A percentile compares a stretch with the other conserved stretches of the same genome.
phyloP scores from a whole-genome alignment of 2,888 invertebrate species.

The Xanthia icteritia region DNA sequence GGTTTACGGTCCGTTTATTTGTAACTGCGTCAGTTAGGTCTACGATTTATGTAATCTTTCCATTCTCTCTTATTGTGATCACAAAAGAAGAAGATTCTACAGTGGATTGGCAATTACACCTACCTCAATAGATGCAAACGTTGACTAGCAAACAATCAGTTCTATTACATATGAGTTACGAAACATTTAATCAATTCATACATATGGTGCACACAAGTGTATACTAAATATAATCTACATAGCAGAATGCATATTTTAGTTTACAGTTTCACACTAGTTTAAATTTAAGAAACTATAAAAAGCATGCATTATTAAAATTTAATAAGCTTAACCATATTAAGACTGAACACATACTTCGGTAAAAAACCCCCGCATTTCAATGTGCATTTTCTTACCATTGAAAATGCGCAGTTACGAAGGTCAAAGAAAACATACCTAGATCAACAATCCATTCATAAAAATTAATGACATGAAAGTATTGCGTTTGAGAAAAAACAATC shows the following conservation, averaged over 20 bases:
- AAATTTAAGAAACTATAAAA: neutral
- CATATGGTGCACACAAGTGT: neutral
- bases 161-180: conserved; percentile 2
- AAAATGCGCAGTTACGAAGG: conserved; percentile 25
- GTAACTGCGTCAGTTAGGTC: neutral
- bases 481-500: conserved; percentile 12
- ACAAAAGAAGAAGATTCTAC: neutral
- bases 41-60: neutral
- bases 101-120: neutral
- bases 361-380: neutral
- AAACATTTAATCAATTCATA: neutral
- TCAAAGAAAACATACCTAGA: conserved; percentile 24
- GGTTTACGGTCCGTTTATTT: neutral
- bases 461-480: conserved; percentile 39
- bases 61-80: neutral
- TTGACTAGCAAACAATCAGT: neutral
- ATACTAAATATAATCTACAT: neutral
- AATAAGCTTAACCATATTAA: neutral
- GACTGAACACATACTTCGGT: neutral
- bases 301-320: neutral
- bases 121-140: neutral
- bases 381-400: neutral
- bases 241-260: neutral
- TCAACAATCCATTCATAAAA: conserved; percentile 16
- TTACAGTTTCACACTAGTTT: neutral